These are phyloP conservation scores for Psettodes erumei DNA, from an alignment of 2,113 vertebrate species.

Conservation along the genomic window DNA sequence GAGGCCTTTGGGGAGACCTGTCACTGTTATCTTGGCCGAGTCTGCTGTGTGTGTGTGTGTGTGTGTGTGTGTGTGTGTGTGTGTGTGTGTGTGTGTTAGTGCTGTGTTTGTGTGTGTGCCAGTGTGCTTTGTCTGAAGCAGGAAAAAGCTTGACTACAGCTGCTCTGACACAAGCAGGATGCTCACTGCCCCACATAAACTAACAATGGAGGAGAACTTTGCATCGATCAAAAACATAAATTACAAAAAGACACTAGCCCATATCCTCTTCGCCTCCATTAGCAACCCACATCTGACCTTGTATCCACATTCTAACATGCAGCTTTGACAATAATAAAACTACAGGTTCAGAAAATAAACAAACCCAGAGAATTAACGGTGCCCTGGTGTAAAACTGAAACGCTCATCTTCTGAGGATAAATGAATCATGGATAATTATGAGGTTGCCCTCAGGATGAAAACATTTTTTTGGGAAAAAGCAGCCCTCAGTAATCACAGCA, in stretches of 20 bases:
- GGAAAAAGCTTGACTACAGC: constrained; percentile 65
- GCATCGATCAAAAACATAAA: constrained; percentile 45
- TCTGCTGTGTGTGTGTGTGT: constrained; percentile 24
- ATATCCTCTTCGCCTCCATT: constrained; percentile 30
- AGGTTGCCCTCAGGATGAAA: constrained; percentile 68
- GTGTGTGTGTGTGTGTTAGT: constrained; percentile 8
- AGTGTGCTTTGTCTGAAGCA: constrained; percentile 53
- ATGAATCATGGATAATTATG: constrained; percentile 72
- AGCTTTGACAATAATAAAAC: constrained; percentile 33
- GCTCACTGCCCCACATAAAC: constrained; percentile 49
- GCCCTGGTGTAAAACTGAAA: constrained; percentile 56
- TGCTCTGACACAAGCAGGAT: constrained; percentile 55
- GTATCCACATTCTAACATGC: constrained; percentile 13
- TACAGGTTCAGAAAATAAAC: constrained; percentile 51
- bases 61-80: constrained; percentile 9
- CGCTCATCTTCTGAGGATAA: constrained; percentile 49
- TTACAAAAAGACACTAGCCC: constrained; percentile 26
- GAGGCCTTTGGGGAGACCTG: constrained; percentile 67
- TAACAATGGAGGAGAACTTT: constrained; percentile 48
- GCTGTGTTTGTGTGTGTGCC: constrained; percentile 2
- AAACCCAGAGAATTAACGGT: constrained; percentile 37
- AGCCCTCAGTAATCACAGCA: constrained; percentile 70
- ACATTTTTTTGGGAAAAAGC: constrained; percentile 70
- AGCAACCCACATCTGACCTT: constrained; percentile 39
- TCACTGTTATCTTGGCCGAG: constrained; percentile 70